These are phyloP conservation scores for Eleutherodactylus coqui DNA, from an alignment of 2,797 vertebrate genomes.

Conservation along the genomic window DNA sequence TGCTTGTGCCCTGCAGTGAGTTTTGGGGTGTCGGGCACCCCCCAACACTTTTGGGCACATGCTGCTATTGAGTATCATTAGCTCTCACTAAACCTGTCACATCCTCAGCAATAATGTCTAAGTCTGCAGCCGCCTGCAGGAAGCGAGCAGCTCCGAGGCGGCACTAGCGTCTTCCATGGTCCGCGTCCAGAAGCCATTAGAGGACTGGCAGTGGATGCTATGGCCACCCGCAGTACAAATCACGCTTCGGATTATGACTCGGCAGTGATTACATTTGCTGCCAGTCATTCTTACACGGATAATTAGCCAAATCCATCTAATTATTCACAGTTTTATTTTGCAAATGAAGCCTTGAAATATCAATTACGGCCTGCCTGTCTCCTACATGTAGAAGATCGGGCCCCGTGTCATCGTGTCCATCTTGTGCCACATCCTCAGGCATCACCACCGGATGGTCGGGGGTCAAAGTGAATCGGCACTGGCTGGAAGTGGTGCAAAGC, in stretches of 20 bases:
- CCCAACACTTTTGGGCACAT: too few species aligned
- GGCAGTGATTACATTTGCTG: neutral
- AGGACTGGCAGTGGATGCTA: neutral
- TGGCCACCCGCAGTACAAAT: neutral
- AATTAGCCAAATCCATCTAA: conserved; percentile 24
- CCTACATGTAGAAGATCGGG: neutral
- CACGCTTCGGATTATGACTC: neutral
- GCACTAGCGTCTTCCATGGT: neutral
- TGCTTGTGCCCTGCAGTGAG: too few species aligned
- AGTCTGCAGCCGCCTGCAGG: too few species aligned
- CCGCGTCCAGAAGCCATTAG: neutral
- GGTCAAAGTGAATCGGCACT: neutral
- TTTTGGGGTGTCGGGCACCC: too few species aligned
- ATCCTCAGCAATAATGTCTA: too few species aligned
- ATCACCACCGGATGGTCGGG: neutral
- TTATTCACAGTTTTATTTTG: conserved; percentile 20
- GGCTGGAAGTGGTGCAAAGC: neutral
- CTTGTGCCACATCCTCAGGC: neutral
- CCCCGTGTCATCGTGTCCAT: neutral
- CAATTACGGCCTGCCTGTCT: conserved; percentile 15
- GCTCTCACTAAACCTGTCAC: too few species aligned
- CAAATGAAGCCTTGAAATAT: conserved; percentile 30
- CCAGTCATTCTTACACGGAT: neutral
- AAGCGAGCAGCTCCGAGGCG: too few species aligned
- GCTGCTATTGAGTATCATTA: too few species aligned